Conservation (phyloP, 2,888 invertebrate genomes). For the Sphaerophoria taeniata region DNA sequence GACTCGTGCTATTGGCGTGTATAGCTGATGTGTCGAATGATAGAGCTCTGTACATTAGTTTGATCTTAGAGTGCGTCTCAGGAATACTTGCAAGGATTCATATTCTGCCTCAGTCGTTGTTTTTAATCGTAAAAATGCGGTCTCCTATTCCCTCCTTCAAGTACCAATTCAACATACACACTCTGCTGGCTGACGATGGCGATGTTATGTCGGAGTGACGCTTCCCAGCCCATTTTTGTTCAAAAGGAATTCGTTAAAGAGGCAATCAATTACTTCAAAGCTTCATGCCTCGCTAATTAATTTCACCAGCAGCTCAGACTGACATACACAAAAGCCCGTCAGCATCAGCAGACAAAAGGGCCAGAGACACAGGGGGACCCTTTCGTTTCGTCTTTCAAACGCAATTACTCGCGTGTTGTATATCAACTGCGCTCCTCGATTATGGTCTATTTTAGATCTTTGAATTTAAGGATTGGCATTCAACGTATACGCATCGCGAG, state of each 20-base stretch:
- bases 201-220: not conserved
- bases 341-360: conserved; percentile 11
- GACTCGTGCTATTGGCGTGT: conserved; percentile 23
- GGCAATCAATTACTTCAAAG: conserved; percentile 70
- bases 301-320: conserved; percentile 57
- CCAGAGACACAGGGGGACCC: conserved; percentile 41
- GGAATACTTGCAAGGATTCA: too few species aligned
- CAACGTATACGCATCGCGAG: conserved; percentile 19
- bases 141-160: not conserved
- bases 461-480: conserved; percentile 68
- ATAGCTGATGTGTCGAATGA: too few species aligned
- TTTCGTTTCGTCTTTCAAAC: conserved; percentile 9
- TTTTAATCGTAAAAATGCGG: too few species aligned
- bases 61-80: too few species aligned
- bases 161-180: not conserved
- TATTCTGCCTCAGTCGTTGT: too few species aligned
- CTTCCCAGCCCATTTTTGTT: conserved; percentile 45
- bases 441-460: conserved; percentile 70
- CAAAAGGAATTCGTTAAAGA: conserved; percentile 24
- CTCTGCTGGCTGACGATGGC: not conserved
- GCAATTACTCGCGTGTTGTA: conserved; percentile 51
- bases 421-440: conserved; percentile 40
- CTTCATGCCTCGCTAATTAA: conserved; percentile 69
- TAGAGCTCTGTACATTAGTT: too few species aligned
- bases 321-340: conserved; percentile 30